These are phyloP conservation scores for Coccyzus lansbergi DNA, from an alignment of 2,797 vertebrate genomes.

Conservation along the genomic window DNA sequence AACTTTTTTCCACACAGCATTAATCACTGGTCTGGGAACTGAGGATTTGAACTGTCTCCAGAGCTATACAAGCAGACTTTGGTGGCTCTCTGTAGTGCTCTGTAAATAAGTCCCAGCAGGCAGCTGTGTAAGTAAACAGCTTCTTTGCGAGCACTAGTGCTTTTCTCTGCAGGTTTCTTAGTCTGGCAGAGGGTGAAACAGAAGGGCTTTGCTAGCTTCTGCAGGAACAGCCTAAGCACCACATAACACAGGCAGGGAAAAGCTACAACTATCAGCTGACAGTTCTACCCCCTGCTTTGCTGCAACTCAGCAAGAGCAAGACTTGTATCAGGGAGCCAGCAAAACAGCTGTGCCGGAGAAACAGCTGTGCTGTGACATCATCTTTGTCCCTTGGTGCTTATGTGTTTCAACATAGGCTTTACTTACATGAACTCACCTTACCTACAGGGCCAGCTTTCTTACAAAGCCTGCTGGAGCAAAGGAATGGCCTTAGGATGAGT, in stretches of 20 bases:
- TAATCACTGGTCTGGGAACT: constrained; percentile 49
- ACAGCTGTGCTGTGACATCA: constrained; percentile 32
- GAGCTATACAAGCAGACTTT: constrained; percentile 46
- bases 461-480: not conserved
- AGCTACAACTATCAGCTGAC: not conserved
- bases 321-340: not conserved
- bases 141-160: not conserved
- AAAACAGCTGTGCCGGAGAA: constrained; percentile 13
- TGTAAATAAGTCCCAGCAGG: constrained; percentile 69
- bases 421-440: constrained; percentile 23
- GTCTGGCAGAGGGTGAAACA: not conserved
- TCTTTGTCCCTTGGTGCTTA: not conserved
- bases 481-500: not conserved
- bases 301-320: not conserved
- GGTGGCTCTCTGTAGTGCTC: constrained; percentile 45
- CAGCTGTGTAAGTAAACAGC: constrained; percentile 61
- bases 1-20: constrained; percentile 18
- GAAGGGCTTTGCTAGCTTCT: not conserved
- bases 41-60: constrained; percentile 43
- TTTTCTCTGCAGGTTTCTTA: not conserved
- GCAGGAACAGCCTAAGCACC: not conserved
- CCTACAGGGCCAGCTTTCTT: not conserved
- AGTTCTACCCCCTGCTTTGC: rapidly evolving
- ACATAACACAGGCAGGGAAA: not conserved
- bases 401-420: constrained; percentile 13